Evolutionary conservation across 2,113 vertebrate species (phyloP).

Genomic region (Calonectris borealis): DNA sequence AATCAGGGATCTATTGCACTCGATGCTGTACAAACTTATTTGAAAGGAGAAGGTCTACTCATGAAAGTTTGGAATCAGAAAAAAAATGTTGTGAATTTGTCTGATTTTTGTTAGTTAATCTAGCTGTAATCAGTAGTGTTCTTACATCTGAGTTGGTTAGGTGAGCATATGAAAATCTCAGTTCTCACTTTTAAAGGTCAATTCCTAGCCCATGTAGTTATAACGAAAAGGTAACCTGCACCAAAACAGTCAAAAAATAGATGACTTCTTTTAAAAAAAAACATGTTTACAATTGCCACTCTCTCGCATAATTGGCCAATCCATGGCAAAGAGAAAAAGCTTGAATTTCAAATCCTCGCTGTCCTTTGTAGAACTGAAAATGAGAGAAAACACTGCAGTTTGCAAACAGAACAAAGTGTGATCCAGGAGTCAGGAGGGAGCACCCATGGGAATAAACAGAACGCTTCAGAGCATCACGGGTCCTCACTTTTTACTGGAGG

Average conservation of each 20-base stretch:
- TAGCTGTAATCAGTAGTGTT: neutral
- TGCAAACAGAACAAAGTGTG: constrained; percentile 7
- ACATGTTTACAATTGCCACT: neutral
- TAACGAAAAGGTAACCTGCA: neutral
- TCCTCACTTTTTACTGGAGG: neutral
- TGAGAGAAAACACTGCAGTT: neutral
- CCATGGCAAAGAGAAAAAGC: neutral
- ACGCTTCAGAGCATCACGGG: neutral
- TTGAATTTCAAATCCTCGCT: neutral
- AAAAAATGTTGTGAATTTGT: neutral
- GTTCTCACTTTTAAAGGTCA: rapidly evolving
- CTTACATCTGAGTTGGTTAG: neutral
- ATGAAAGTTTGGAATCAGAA: neutral
- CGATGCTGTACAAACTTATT: neutral
- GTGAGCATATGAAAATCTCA: neutral
- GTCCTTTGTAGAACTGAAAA: constrained; percentile 26
- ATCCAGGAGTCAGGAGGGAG: neutral
- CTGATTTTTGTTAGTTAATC: neutral
- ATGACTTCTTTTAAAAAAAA: neutral
- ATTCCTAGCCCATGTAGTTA: neutral
- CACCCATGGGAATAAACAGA: neutral
- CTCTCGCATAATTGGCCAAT: neutral
- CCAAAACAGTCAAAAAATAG: neutral
- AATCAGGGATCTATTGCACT: neutral
- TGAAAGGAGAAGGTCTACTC: neutral